These are phyloP conservation scores for Pristionchus fissidentatus DNA, from an alignment of 2,888 invertebrate species.

Conservation along the genomic window DNA sequence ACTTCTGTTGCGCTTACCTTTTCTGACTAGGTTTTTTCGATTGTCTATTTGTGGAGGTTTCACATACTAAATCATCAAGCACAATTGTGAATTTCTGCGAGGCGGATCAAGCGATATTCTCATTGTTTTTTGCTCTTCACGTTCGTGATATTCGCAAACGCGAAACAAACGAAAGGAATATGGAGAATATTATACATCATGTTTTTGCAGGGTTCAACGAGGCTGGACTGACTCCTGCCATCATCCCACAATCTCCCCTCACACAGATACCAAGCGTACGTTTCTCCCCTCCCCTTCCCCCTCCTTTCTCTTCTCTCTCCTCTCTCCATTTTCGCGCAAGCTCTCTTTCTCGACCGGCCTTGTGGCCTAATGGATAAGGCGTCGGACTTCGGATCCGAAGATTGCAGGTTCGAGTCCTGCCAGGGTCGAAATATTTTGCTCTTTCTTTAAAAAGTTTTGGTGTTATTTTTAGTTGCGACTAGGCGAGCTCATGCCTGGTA, in stretches of 20 bases:
- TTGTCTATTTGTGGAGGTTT: no score
- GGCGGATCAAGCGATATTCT: no score
- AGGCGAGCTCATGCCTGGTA: neutral
- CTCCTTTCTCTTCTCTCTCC: neutral
- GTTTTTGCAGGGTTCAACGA: conserved; percentile 39
- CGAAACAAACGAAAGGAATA: neutral
- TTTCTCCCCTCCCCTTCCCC: neutral
- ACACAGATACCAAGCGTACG: conserved; percentile 29
- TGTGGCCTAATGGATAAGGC: conserved; percentile 75
- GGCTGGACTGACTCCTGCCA: neutral
- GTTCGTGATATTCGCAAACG: no score
- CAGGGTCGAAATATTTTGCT: conserved; percentile 51
- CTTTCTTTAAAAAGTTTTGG: no score
- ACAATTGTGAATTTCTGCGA: no score
- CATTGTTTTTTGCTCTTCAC: no score
- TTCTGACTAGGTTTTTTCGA: no score
- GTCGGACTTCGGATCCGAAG: conserved; percentile 74
- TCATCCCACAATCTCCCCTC: conserved; percentile 35
- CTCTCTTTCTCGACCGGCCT: conserved; percentile 53
- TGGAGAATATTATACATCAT: neutral
- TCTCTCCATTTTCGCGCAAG: neutral
- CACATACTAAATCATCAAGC: no score
- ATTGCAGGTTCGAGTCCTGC: conserved; percentile 65
- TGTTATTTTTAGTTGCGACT: neutral
- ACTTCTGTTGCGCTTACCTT: neutral